Evolutionary conservation across 2,888 invertebrate genomes (phyloP), one percentile per base, ranked within the genome.

Genomic region (Amblyjoppa fuscipennis): DNA sequence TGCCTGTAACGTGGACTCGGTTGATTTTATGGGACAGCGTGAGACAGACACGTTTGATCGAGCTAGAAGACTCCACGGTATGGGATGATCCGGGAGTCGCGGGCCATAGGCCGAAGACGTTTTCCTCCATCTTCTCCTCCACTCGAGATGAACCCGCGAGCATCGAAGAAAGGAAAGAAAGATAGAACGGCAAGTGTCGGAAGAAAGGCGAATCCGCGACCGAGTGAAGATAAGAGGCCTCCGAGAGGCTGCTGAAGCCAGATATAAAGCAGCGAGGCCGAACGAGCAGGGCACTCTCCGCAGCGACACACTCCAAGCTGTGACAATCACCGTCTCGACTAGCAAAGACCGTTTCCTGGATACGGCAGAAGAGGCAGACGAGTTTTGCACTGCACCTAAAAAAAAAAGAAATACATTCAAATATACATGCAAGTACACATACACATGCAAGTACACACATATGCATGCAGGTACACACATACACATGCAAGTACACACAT

Each of bases 241-340:
- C 51, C 49, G 45, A 41, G 61, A 49, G 41, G 45, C 49, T 74
- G 74, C 61, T 66, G 16, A 66, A 38, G 49, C 45, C 64, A 49
- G 61, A 64, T 76, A 66, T 66, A 76, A 66, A 45, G 69, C 59
- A 45, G 45, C 69, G 59, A 59, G 78, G 59, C 59, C 59, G 59
- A 41, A 69, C 69, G 61, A 79, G 70, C 78, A 16, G 61, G 45
- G 61, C 78, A 79, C 61, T 79, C 70, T 49, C 34, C 61, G 78
- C 56, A 13, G 45, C 70, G 59, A 49, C 70, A 61, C 61, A 61
- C 88, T 87, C 84, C 85, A 88, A 89, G 89, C 88, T 84, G 88
- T 87, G 90, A 89, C 90, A 88, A 90, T 90, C 90, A 88, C 83
- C 86, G 70, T 79, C 78, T 79, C 78, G 70, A 31, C 53, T 51